phyloP scores from a whole-genome alignment of 1,140 invertebrate species.

The Cryptotermes secundus region DNA sequence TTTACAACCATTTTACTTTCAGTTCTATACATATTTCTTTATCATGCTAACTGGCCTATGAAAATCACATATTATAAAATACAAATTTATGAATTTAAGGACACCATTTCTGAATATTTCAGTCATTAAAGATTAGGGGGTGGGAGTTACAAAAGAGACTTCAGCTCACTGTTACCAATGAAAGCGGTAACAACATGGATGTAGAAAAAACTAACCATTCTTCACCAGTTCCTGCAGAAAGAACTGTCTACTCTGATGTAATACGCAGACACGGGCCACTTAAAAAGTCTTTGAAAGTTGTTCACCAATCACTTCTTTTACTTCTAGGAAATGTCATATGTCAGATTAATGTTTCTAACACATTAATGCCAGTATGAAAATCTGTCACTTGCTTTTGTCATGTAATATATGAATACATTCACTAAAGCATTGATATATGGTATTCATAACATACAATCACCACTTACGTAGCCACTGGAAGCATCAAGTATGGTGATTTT shows the following conservation, averaged over 20 bases:
- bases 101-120: neutral
- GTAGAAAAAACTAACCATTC: neutral
- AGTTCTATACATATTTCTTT: neutral
- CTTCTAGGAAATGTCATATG: neutral
- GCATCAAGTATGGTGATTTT: neutral
- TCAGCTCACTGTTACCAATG: neutral
- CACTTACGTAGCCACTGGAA: neutral
- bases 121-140: neutral
- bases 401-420: neutral
- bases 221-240: neutral
- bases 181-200: neutral
- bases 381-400: neutral
- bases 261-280: neutral
- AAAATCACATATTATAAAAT: neutral
- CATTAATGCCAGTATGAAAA: neutral
- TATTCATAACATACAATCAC: neutral
- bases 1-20: neutral
- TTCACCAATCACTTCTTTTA: neutral
- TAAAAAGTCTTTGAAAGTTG: neutral
- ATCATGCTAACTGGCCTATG: neutral
- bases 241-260: neutral
- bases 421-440: neutral
- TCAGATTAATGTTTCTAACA: neutral
- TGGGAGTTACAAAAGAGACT: neutral
- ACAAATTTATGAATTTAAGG: constrained; percentile 2